Evolutionary conservation across 2,888 invertebrate genomes (phyloP).

Genomic region (Hydrotaea cyrtoneurina): DNA sequence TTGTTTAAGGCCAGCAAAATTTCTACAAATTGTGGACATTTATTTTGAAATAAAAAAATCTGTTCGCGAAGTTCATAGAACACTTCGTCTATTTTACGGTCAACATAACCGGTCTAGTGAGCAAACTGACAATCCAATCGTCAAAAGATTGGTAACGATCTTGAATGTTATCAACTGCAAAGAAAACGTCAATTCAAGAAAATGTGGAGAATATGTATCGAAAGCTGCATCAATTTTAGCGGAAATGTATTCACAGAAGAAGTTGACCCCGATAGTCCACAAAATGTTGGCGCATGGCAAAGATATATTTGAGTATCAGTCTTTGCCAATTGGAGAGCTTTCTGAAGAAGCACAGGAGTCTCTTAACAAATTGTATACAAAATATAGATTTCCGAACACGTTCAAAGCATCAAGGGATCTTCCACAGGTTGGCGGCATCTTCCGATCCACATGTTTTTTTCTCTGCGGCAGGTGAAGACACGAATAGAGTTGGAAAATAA

Average conservation of each 20-base stretch:
- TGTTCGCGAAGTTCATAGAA: no score
- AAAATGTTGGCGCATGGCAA: slow-evolving; percentile 13
- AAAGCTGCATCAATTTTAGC: slow-evolving; percentile 27
- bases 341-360: slow-evolving; percentile 17
- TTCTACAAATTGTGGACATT: no score
- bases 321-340: slow-evolving; percentile 18
- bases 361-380: slow-evolving; percentile 36
- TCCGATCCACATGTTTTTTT: slow-evolving; percentile 22
- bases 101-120: no score
- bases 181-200: not conserved
- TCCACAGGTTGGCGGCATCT: slow-evolving; percentile 18
- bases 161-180: not conserved
- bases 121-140: not conserved
- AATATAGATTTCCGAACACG: slow-evolving; percentile 35
- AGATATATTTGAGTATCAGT: slow-evolving; percentile 11
- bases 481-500: slow-evolving; percentile 23
- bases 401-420: slow-evolving; percentile 31
- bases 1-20: no score
- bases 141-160: not conserved
- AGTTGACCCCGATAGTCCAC: not conserved
- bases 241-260: not conserved
- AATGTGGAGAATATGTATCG: slow-evolving; percentile 15
- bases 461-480: slow-evolving; percentile 13
- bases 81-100: no score
- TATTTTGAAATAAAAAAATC: no score